Evolutionary conservation across 35 echinoderm and acorn worm species (phyloP).

Genomic region (Stichopus chloronotus): DNA sequence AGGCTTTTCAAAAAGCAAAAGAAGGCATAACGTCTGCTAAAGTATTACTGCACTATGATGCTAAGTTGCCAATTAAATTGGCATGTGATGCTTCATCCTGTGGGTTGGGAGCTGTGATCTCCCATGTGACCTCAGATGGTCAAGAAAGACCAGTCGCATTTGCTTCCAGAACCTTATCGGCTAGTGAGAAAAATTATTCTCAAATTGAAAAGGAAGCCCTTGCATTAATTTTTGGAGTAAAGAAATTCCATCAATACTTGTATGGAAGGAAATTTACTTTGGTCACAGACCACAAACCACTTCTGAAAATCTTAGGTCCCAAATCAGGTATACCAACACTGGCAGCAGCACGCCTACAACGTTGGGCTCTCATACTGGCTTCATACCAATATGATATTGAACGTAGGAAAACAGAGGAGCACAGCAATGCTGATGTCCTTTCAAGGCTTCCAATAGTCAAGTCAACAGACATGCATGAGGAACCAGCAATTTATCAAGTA

Average conservation of each 20-base stretch:
- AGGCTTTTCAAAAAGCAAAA: background rate
- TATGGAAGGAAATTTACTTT: slow-evolving; percentile 71
- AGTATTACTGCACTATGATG: slow-evolving; percentile 68
- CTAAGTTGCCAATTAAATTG: background rate
- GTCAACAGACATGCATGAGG: slow-evolving; percentile 20
- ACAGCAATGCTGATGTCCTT: slow-evolving; percentile 66
- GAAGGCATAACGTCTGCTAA: slow-evolving; percentile 24
- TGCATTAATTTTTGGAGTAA: slow-evolving; percentile 61
- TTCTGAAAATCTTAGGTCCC: slow-evolving; percentile 66
- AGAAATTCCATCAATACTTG: slow-evolving; percentile 56
- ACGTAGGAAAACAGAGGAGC: background rate
- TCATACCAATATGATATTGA: slow-evolving; percentile 56
- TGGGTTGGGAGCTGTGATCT: slow-evolving; percentile 66
- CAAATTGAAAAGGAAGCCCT: slow-evolving; percentile 79
- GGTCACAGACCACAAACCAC: slow-evolving; percentile 72
- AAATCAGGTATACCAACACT: slow-evolving; percentile 64
- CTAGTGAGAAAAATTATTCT: slow-evolving; percentile 77
- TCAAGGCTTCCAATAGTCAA: slow-evolving; percentile 42
- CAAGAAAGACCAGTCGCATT: slow-evolving; percentile 71
- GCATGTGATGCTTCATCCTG: slow-evolving; percentile 74
- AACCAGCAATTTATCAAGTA: slow-evolving; percentile 17
- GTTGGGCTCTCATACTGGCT: slow-evolving; percentile 62
- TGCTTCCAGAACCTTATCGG: slow-evolving; percentile 58
- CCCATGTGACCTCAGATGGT: slow-evolving; percentile 59
- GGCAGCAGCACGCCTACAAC: slow-evolving; percentile 71